Evolutionary conservation across 2,888 invertebrate species (phyloP).

Genomic region (Torymus aiolomorphi): DNA sequence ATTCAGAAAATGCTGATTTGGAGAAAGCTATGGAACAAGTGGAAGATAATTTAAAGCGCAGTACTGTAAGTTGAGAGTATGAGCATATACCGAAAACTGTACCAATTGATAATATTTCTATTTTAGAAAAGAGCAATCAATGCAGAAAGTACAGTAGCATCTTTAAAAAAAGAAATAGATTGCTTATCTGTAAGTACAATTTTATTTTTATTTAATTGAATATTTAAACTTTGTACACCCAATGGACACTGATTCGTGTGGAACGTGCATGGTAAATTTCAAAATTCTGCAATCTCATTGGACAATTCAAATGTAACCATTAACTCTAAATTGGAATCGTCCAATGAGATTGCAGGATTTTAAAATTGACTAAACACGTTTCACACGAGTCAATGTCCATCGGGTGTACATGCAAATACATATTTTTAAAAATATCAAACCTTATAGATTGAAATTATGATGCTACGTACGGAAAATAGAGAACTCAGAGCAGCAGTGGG

Average conservation of each 20-base stretch:
- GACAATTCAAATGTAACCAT: too few relatives aligned
- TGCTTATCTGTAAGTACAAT: constrained; percentile 79
- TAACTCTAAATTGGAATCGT: too few relatives aligned
- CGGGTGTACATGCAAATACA: too few relatives aligned
- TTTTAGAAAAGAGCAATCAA: constrained; percentile 80
- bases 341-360: too few relatives aligned
- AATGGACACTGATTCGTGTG: too few relatives aligned
- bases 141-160: constrained; percentile 80
- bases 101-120: constrained; percentile 40
- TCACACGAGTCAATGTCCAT: too few relatives aligned
- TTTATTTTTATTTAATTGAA: constrained; percentile 15
- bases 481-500: constrained; percentile 76
- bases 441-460: constrained; percentile 77
- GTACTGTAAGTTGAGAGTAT: constrained; percentile 76
- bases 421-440: too few relatives aligned
- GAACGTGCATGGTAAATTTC: too few relatives aligned
- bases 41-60: constrained; percentile 79
- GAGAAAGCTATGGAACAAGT: constrained; percentile 79
- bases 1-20: constrained; percentile 77
- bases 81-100: constrained; percentile 8
- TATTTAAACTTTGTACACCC: neutral
- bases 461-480: constrained; percentile 77
- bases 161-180: constrained; percentile 84
- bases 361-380: too few relatives aligned
- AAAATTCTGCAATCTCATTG: too few relatives aligned